A percentile compares a stretch with the other conserved stretches of the same genome.
Conservation (phyloP, 2,113 vertebrate genomes). For the Proteles cristata region DNA sequence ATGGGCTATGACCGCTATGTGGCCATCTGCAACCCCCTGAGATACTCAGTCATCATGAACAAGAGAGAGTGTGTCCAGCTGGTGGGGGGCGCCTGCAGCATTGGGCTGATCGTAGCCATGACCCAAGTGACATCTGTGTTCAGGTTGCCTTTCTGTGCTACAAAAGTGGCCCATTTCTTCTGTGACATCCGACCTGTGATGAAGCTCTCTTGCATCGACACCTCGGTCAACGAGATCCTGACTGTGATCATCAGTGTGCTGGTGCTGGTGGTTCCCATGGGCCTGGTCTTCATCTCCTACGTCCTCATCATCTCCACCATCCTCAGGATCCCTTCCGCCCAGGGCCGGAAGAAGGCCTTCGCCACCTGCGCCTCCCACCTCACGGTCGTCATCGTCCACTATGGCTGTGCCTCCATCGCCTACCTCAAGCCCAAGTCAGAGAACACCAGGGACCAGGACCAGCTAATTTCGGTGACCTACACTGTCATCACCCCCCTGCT, state of each 20-base stretch:
- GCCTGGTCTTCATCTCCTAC: conserved; percentile 57
- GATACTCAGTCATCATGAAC: conserved; percentile 46
- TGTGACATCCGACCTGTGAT: conserved; percentile 41
- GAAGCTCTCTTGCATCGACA: conserved; percentile 25
- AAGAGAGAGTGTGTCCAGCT: neutral
- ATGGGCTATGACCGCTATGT: conserved; percentile 51
- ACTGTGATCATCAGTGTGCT: neutral
- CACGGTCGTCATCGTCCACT: neutral
- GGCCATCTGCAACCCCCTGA: conserved; percentile 59
- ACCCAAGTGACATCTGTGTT: conserved; percentile 15
- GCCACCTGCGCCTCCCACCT: conserved; percentile 59
- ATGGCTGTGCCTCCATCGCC: neutral
- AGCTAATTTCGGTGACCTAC: conserved; percentile 46
- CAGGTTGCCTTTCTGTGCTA: conserved; percentile 50
- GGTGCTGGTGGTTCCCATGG: conserved; percentile 5
- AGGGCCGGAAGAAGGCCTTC: conserved; percentile 45
- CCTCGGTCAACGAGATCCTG: neutral
- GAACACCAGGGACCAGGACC: neutral
- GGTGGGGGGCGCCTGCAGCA: neutral
- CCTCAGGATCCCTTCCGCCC: neutral
- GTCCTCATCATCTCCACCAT: conserved; percentile 41
- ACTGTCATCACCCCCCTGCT: neutral
- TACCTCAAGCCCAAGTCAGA: conserved; percentile 58
- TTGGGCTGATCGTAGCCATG: neutral
- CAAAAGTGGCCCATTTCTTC: conserved; percentile 57